Base-by-base conservation (phyloP, 53 echinoderm and acorn worm genomes). In the Temnopleurus reevesii region DNA sequence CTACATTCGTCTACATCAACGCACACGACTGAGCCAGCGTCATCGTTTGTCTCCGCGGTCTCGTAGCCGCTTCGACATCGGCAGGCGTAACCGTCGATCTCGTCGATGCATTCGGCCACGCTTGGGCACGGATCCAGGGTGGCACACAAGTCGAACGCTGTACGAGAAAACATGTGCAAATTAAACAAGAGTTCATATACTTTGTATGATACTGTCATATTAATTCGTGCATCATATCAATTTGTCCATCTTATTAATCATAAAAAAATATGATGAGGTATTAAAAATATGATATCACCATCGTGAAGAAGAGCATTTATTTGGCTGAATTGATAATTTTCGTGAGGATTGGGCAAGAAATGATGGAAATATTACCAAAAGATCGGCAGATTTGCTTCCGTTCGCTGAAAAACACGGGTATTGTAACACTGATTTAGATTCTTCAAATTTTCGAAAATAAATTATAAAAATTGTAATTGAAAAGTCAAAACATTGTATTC, bases 1-100 rank as follows among this genome's bases (percentile, higher is more conserved):
- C 34, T 66, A 53, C 88, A 87, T 66, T 87, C 88, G 38, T 87
- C 53, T 51, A 87, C 51, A 34, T 87, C 88, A 49, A 45, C 19
- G 36, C 88, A 87, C 31, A 66, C 51, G 19, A 51, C 46, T 2
- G 59, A 59, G 13, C 27, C 85, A 31, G 8, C 71, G 21, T 71
- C 76, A 4, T 45, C 26, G 46, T 12, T 26, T 10, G 61, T 41
- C 45, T 66, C 47, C 12, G 5, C 34, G 34, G 88, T 47, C 29
- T 31, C 34, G 53, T 87, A 87, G n/a, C 88, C 88, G 53, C 18
- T 31, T 2, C 53, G 88, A 51, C 88, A 87, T 66, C 31, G 46
- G 36, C 88, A 87, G 47, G 71, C 19, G 47, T 87, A 64, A 36
- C 71, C 28, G 88, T 87, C 71, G 88, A 51, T 47, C 24, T 66